Evolutionary conservation across 2,113 vertebrate genomes (phyloP).

Genomic region (Xenotilapia caudafasciata): DNA sequence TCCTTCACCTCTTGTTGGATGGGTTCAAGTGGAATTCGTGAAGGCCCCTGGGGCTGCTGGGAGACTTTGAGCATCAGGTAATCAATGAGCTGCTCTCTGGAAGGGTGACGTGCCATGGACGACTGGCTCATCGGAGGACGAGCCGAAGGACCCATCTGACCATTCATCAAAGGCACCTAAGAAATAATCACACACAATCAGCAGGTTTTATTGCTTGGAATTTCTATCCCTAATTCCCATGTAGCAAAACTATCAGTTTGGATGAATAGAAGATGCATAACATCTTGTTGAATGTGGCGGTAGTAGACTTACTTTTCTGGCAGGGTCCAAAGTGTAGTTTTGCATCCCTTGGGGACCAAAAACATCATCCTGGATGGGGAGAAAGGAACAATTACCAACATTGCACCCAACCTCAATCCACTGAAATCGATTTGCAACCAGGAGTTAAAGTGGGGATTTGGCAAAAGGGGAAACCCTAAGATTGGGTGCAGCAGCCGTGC

Average conservation of each 20-base stretch:
- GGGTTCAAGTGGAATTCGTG: constrained; percentile 75
- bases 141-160: constrained; percentile 83
- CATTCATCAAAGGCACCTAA: constrained; percentile 94
- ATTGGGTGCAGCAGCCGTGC: not conserved
- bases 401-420: not conserved
- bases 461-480: not conserved
- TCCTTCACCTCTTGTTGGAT: constrained; percentile 81
- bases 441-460: not conserved
- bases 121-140: constrained; percentile 79
- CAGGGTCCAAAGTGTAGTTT: constrained; percentile 78
- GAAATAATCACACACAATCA: not conserved
- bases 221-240: not conserved
- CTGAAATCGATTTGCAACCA: not conserved
- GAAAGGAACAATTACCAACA: not conserved
- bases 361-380: constrained; percentile 77
- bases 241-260: not conserved
- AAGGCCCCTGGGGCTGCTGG: constrained; percentile 76
- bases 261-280: not conserved
- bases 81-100: constrained; percentile 95
- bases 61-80: constrained; percentile 97
- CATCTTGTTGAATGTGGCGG: not conserved
- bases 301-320: constrained; percentile 79
- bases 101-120: constrained; percentile 87
- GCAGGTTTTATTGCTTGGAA: not conserved
- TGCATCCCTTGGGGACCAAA: constrained; percentile 80